Percentiles rank a stretch among this genome's conserved stretches.
phyloP scores from a whole-genome alignment of 2,113 vertebrate species.

The Rafetus swinhoei region DNA sequence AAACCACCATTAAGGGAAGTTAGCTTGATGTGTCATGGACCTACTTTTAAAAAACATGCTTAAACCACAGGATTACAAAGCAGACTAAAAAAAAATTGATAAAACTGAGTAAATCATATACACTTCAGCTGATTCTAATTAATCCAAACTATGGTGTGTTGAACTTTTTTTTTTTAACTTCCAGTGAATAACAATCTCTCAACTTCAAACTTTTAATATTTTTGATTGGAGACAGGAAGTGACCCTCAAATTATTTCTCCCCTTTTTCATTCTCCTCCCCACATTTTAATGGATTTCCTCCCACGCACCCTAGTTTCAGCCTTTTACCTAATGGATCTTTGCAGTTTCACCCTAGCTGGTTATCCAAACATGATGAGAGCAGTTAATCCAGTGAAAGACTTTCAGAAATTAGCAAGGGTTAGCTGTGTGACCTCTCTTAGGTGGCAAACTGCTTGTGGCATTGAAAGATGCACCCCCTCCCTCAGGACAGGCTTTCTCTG shows the following conservation, averaged over 20 bases:
- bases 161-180: background rate
- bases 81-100: background rate
- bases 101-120: background rate
- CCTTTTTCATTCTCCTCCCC: too few relatives aligned
- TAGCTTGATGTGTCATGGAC: background rate
- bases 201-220: background rate
- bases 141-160: background rate
- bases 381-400: background rate
- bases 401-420: background rate
- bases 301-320: background rate
- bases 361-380: background rate
- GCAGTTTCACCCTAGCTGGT: background rate
- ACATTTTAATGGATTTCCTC: background rate
- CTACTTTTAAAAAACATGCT: background rate
- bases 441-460: background rate
- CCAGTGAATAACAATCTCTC: background rate
- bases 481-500: rapidly evolving
- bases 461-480: background rate
- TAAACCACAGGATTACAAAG: background rate
- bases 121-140: background rate
- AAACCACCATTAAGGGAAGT: background rate
- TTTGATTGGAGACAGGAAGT: background rate
- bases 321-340: background rate
- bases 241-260: background rate
- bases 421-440: conserved; percentile 2